These are phyloP conservation scores for Drosophila villosipedis DNA, from an alignment of 2,888 invertebrate species.

Conservation along the genomic window DNA sequence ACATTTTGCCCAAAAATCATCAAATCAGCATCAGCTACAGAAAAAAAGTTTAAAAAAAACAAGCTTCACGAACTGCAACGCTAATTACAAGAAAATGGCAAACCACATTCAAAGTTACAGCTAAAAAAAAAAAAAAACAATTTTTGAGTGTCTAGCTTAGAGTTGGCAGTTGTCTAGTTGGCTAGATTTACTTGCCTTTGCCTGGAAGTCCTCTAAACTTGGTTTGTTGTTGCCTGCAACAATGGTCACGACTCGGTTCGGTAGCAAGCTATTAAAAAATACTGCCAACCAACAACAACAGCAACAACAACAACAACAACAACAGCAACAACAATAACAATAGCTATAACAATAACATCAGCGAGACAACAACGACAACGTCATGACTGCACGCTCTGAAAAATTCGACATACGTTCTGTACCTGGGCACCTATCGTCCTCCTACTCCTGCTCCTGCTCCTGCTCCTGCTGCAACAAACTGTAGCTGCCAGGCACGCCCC, in stretches of 20 bases:
- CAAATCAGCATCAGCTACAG: conserved; percentile 39
- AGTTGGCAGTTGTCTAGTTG: conserved; percentile 52
- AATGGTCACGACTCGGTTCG: conserved; percentile 73
- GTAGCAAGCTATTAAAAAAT: conserved; percentile 77
- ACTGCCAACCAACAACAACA: conserved; percentile 40
- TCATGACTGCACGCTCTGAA: conserved; percentile 77
- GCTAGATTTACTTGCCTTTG: conserved; percentile 33
- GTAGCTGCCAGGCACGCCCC: conserved; percentile 49
- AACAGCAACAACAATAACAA: conserved; percentile 43
- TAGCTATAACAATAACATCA: conserved; percentile 66
- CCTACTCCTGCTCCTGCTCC: conserved; percentile 2
- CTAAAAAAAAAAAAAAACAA: conserved; percentile 14
- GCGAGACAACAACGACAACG: conserved; percentile 55
- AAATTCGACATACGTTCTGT: conserved; percentile 72
- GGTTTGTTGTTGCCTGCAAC: conserved; percentile 41
- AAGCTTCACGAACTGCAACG: conserved; percentile 75
- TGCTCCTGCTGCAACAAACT: conserved; percentile 18
- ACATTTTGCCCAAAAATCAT: conserved; percentile 12
- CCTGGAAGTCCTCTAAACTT: conserved; percentile 30
- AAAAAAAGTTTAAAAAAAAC: neutral
- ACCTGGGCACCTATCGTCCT: neutral
- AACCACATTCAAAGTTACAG: conserved; percentile 36
- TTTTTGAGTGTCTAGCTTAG: conserved; percentile 57
- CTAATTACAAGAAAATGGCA: conserved; percentile 72
- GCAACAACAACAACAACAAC: neutral